Percentiles rank a stretch among this genome's conserved stretches.
Conservation (phyloP, 2,888 invertebrate species). For the Xestia xanthographa region DNA sequence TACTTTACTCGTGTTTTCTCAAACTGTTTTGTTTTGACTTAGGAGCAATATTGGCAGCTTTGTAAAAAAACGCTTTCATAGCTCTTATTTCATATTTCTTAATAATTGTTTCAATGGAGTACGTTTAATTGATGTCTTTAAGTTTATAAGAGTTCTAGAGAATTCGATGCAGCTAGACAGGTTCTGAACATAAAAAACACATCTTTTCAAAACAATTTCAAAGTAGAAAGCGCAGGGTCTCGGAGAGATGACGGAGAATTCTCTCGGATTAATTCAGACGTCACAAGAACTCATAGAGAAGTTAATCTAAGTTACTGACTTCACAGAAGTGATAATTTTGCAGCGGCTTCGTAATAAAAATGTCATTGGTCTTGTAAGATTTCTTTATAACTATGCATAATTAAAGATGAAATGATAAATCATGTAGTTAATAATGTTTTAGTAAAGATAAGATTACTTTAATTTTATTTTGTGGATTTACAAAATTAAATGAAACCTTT, state of each 20-base stretch:
- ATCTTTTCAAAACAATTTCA: constrained; percentile 62
- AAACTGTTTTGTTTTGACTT: not conserved
- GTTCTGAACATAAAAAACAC: constrained; percentile 1
- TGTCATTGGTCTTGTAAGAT: not conserved
- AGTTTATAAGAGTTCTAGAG: not conserved
- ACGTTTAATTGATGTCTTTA: not conserved
- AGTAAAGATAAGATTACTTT: not conserved
- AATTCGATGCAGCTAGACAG: not conserved
- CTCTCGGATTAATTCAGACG: constrained; percentile 74
- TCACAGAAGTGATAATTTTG: constrained; percentile 73
- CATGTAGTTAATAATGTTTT: not conserved
- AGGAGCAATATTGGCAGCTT: not conserved
- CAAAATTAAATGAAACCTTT: not conserved
- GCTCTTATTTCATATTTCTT: not conserved
- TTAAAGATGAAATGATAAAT: not conserved
- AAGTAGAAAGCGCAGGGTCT: constrained; percentile 65
- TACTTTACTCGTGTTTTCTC: not conserved
- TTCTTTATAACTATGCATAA: not conserved
- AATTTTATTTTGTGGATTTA: not conserved
- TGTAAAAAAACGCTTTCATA: not conserved
- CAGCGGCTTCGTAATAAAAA: constrained; percentile 63
- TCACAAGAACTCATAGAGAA: constrained; percentile 73
- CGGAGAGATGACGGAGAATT: constrained; percentile 68
- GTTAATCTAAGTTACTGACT: constrained; percentile 81
- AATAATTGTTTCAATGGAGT: not conserved